These are phyloP conservation scores for Barbus barbus DNA, from an alignment of 2,113 vertebrate genomes.

Conservation along the genomic window DNA sequence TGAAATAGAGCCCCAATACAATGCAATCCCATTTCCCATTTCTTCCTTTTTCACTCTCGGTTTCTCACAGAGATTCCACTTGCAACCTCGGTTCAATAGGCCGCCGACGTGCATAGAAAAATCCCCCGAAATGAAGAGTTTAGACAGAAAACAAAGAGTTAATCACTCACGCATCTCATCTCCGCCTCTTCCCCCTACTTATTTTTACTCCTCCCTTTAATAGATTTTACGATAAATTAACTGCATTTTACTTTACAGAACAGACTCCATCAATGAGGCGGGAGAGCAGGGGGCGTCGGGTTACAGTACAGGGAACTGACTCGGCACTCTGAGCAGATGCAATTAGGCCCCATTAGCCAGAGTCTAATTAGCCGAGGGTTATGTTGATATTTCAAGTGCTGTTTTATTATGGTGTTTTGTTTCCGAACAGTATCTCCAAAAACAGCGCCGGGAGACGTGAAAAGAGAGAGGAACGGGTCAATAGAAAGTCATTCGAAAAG, in stretches of 20 bases:
- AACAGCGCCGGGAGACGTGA: constrained; percentile 65
- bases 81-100: constrained; percentile 51
- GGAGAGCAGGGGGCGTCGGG: constrained; percentile 80
- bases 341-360: constrained; percentile 81
- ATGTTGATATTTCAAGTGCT: constrained; percentile 85
- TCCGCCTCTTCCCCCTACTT: constrained; percentile 60
- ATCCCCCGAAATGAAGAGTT: not conserved
- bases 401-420: constrained; percentile 79
- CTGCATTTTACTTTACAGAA: constrained; percentile 88
- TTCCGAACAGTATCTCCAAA: constrained; percentile 75
- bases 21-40: not conserved
- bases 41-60: constrained; percentile 67
- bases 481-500: constrained; percentile 65
- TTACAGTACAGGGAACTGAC: constrained; percentile 83
- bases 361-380: constrained; percentile 84
- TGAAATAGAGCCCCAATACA: constrained; percentile 68
- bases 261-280: constrained; percentile 82
- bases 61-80: not conserved
- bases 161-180: constrained; percentile 63
- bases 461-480: constrained; percentile 53
- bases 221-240: constrained; percentile 94
- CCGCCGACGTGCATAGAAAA: not conserved
- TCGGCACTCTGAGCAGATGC: constrained; percentile 81
- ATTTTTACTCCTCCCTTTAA: constrained; percentile 79
- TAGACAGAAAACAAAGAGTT: constrained; percentile 75